phyloP scores from a whole-genome alignment of 2,888 invertebrate species.

The Thalpophila matura region DNA sequence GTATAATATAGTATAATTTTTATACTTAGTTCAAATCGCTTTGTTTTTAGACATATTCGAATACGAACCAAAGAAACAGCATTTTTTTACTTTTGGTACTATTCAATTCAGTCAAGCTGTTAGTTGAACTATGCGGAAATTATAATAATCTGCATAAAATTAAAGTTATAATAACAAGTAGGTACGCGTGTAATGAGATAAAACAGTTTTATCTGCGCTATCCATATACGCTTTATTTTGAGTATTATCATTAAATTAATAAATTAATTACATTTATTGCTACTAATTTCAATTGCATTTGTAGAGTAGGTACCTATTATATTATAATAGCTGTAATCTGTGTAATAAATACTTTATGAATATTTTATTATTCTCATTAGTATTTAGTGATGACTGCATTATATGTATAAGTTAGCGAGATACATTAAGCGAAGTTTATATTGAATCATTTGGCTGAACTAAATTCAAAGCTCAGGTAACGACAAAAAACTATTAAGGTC shows the following conservation, averaged over 20 bases:
- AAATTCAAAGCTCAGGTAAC: background rate
- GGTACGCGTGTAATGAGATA: slow-evolving; percentile 47
- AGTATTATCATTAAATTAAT: slow-evolving; percentile 56
- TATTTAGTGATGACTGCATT: too few relatives aligned
- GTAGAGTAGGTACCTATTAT: slow-evolving; percentile 36
- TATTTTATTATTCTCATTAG: slow-evolving; percentile 19
- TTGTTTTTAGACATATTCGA: background rate
- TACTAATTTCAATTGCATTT: slow-evolving; percentile 52
- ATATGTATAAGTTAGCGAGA: too few relatives aligned
- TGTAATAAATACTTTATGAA: slow-evolving; percentile 36
- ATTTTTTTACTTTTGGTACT: background rate
- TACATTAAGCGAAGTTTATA: background rate
- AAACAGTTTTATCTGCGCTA: slow-evolving; percentile 51
- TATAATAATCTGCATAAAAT: slow-evolving; percentile 41
- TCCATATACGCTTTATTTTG: slow-evolving; percentile 53
- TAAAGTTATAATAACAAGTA: slow-evolving; percentile 47
- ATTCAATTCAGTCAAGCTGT: background rate
- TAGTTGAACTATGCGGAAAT: slow-evolving; percentile 30
- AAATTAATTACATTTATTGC: slow-evolving; percentile 56
- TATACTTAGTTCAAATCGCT: too few relatives aligned
- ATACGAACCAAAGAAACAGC: background rate
- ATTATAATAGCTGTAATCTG: slow-evolving; percentile 39
- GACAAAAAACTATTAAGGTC: slow-evolving; percentile 1
- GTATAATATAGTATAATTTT: background rate
- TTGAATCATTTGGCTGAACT: background rate